Base-by-base conservation (phyloP, 2,888 invertebrate genomes). In the Alcis repandata region DNA sequence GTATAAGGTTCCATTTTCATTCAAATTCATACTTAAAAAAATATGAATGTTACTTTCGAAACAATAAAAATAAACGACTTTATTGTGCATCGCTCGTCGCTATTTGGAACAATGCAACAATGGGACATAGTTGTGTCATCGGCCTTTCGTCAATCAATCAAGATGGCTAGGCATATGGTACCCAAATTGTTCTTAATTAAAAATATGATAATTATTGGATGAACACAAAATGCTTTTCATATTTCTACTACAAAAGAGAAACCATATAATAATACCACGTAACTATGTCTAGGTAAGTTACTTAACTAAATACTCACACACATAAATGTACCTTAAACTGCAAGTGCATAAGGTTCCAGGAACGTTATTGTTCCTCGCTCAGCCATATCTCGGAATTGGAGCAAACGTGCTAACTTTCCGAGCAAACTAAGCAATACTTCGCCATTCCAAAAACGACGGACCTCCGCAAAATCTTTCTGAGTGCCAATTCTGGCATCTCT, bases 401-500 rank as follows among this genome's bases (percentile, higher is more conserved):
- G 20, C 32, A 61, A 65, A 60, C 38, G 53, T 56, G 64, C 56
- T 19, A 9, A 53, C 32, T 56, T 56, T 22, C 19, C 59, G 27
- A 46, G 36, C 32, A 45, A 56, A 60, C 43, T 46, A 52, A 61
- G 65, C 57, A 61, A 58, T 52, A 61, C 46, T 51, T 57, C 17
- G 52, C 52, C 65, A 32, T 53, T 51, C 22, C 46, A 54, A 67
- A 56, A 66, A 68, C 43, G 62, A 43, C 49, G 59, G 11, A 60
- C 48, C 57, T 60, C 41, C 54, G n/a, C 46, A 53, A 69, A 59
- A 67, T 58, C 62, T 51, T 68, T 56, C n/a, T 9, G 43, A 66
- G 46, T 52, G 60, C 62, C 59, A 69, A 69, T 63, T 63, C 59
- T 59, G 61, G 67, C 69, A 75, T 73, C 71, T 70, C 63, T 73